Base-by-base conservation (phyloP, 2,888 invertebrate species). In the Lepidocyrtoides sp. region DNA sequence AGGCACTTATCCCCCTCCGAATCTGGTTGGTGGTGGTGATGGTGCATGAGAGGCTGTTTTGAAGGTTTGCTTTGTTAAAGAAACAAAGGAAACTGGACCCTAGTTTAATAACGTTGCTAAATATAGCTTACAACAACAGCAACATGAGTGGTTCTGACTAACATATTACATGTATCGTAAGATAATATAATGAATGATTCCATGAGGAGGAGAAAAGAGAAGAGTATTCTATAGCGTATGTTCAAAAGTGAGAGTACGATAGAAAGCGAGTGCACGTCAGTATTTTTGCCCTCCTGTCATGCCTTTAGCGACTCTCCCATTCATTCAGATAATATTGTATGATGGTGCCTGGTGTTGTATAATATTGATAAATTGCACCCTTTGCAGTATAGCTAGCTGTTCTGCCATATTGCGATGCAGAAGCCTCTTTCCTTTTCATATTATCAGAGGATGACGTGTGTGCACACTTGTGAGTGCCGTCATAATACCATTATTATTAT, bases 301-400 rank as follows among this genome's bases (percentile, higher is more conserved):
- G 77, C 23, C 54, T 54, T 54, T 54, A n/a, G 23, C 29, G 77
- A 32, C 36, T 69, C 8, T 57, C 36, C 8, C 17, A 3, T 10
- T 81, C 36, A 60, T 57, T 81, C 57, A 81, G 57, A 81, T 81
- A 60, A 57, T 81, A 60, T 57, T 81, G 36, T 32, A 57, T n/a
- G 12, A 29, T 57, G 36, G 36, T 36, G 48, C 57, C 48, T 32
- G 20, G 8, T 41, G 69, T 1, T 23, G 72, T 41, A 60, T 81
- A 60, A 81, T 81, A 81, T 81, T 60, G 81, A 81, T 81, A 81
- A 81, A 81, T 81, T 81, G 60, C 81, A 81, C 81, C 60, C 57
- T 81, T n/a, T 60, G 81, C 36, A 36, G 36, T 36, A 81, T n/a
- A 81, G 41, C 81, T n/a, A 57, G 36, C 81, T 81, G 36, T 36